phyloP scores from a whole-genome alignment of 2,797 vertebrate species.

The Steatocranus sp. region DNA sequence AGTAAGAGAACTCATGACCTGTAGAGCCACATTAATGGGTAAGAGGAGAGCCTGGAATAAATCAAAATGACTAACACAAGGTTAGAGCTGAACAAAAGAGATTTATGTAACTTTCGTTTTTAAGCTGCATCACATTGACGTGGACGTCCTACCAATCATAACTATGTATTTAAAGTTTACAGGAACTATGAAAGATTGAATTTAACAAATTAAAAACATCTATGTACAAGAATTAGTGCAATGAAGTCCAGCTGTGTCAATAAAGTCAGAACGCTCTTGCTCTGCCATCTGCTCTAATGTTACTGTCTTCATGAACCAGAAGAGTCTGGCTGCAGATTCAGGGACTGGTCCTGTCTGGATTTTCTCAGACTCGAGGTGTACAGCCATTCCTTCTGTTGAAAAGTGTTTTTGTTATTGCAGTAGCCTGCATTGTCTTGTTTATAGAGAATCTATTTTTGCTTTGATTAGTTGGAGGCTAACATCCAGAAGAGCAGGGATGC shows the following conservation, averaged over 20 bases:
- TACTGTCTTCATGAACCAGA: not conserved
- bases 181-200: not conserved
- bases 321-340: not conserved
- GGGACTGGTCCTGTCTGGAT: not conserved
- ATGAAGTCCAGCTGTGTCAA: not conserved
- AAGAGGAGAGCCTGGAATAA: rapidly evolving
- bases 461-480: not conserved
- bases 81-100: not conserved
- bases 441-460: not conserved
- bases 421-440: not conserved
- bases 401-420: not conserved
- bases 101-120: not conserved
- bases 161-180: not conserved
- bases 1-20: not conserved
- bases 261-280: not conserved
- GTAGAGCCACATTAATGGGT: not conserved
- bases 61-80: not conserved
- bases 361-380: not conserved
- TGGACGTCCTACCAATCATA: not conserved
- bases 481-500: not conserved
- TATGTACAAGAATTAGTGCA: not conserved
- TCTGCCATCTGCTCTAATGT: not conserved
- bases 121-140: not conserved
- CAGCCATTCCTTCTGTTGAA: not conserved
- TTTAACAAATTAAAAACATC: not conserved